Evolutionary conservation across 1,140 invertebrate species (phyloP), one percentile per base, ranked within the genome.

Genomic region (Bombus terrestris): DNA sequence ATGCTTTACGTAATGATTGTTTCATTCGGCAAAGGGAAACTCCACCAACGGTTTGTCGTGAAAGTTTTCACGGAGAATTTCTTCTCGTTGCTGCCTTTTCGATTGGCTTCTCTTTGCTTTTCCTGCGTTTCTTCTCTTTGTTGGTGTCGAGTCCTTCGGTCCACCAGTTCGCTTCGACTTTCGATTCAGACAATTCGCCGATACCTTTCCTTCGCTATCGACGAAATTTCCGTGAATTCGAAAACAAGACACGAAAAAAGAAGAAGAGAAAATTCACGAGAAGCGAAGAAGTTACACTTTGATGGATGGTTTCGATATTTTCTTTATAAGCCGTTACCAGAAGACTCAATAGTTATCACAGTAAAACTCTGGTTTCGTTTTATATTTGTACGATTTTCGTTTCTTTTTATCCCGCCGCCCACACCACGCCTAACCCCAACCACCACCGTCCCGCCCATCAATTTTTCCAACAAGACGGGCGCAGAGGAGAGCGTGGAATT

Each of bases 1-100:
- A 84, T 62, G 66, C 53, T 80, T 80, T 72, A 79, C 69, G 66
- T 53, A 32, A 53, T 39, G 66, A 84, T 80, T 80, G 76, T 80
- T 84, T 84, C 76, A 53, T 72, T 53, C 53, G 15, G 32, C 66
- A 41, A 66, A 69, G 35, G 37, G 32, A 43, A 84, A 84, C 72
- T 66, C 13, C 22, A 53, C 1, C 2, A 22, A 6, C 8, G 43
- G 74, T 77, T 84, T 43, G 6, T 57, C 15, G 53, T 4, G 15
- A 15, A 62, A 62, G 53, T 47, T 84, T 71, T 37, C 32, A 35
- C 76, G 53, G 53, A 43, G 66, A 77, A 76, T 83, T 64, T 53
- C 75, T 69, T 64, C 5, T 25, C 3, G 71, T 37, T 32, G 12
- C 22, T n/a, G 6, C 6, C 9, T 12, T 18, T 28, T 32, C 74